Base-by-base conservation (phyloP, 1,140 invertebrate species). In the Brachionus plicatilis region DNA sequence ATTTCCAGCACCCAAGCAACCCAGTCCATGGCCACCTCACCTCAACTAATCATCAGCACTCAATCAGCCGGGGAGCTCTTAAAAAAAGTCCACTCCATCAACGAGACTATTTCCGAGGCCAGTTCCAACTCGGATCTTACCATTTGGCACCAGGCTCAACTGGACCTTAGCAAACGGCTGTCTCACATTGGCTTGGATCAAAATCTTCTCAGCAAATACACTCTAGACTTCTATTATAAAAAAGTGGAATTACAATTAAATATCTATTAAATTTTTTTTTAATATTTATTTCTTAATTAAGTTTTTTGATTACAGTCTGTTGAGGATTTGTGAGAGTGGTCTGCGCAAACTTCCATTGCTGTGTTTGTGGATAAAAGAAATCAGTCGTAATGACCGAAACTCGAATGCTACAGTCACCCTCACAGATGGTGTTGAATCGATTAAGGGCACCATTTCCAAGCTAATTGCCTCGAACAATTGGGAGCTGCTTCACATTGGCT, bases 301-400 rank as follows among this genome's bases (percentile, higher is more conserved):
- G 79, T 82, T 82, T 66, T 68, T 82, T 68, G 79, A 82, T 41
- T 82, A 82, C 12, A 68, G 65, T 66, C 17, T 82, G 50, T 11
- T 82, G 2, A 60, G 79, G 9, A 68, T 60, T 20, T 29, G 20
- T 4, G 53, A 68, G 37, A 68, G n/a, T 45, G 53, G 65, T 33
- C 53, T 68, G 24, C 33, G 79, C 17, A 82, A 82, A 29, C 20
- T 82, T 1, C 79, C 79, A 45, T 17, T 82, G 17, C 45, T 82
- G 79, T 82, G 79, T 45, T 11, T 82, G 20, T 82, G 37, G 50
- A 82, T 82, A 17, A 82, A 82, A 37, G 79, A 82, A 65, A 82
- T 82, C 14, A 82, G 50, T n/a, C 79, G 79, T 8, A 76, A 76
- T 76, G 72, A 76, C 47, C 29, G 65, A 33, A 68, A 60, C 17